Evolutionary conservation across 2,797 vertebrate species (phyloP).

Genomic region (Miichthys miiuy): DNA sequence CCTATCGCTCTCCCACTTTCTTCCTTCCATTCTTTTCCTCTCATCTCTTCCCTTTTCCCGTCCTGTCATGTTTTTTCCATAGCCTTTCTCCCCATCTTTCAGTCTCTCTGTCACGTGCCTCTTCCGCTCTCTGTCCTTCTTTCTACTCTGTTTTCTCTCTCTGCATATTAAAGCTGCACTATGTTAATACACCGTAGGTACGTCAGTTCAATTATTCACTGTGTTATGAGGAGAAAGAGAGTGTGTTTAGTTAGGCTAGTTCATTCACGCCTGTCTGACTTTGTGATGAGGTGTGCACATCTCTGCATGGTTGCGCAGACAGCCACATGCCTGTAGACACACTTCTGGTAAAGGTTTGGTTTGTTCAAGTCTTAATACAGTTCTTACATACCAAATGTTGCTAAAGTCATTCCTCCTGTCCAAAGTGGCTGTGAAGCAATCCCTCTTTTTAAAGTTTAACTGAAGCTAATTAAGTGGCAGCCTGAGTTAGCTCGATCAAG

Average conservation of each 20-base stretch:
- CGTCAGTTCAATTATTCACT: constrained; percentile 67
- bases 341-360: constrained; percentile 3
- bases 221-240: constrained; percentile 44
- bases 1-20: constrained; percentile 70
- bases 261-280: constrained; percentile 54
- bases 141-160: constrained; percentile 34
- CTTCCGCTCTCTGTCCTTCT: constrained; percentile 25
- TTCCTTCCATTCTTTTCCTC: constrained; percentile 59
- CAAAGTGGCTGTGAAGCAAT: neutral
- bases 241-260: constrained; percentile 66
- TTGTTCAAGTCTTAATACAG: constrained; percentile 2
- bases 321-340: constrained; percentile 20
- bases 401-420: neutral
- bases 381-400: too few relatives aligned
- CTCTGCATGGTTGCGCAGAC: constrained; percentile 15
- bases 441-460: neutral
- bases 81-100: constrained; percentile 28
- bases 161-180: constrained; percentile 67
- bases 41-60: constrained; percentile 54
- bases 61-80: constrained; percentile 56
- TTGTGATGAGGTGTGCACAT: constrained; percentile 43
- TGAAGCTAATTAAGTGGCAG: neutral
- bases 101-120: constrained; percentile 36
- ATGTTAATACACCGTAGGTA: constrained; percentile 70
- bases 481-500: neutral